Conservation (phyloP, 2,888 invertebrate genomes). For the Dryocosmus kuriphilus region DNA sequence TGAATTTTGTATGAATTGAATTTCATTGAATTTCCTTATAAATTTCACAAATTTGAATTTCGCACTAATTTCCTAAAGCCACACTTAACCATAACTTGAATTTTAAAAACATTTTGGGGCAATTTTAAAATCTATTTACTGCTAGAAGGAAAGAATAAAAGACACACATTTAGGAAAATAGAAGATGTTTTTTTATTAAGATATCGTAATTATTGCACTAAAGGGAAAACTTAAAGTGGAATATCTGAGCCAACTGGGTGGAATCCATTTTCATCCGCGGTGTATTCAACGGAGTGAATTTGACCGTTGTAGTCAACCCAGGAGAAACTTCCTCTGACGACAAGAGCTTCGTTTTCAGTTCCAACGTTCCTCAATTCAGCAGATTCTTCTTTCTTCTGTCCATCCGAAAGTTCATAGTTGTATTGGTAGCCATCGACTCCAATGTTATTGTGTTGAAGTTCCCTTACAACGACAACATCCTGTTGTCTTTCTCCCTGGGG, state of each 20-base stretch:
- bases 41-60: too few relatives aligned
- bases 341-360: slow-evolving; percentile 51
- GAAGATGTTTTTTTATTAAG: slow-evolving; percentile 11
- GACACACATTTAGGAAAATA: slow-evolving; percentile 1
- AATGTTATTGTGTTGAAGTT: slow-evolving; percentile 44
- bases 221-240: slow-evolving; percentile 43
- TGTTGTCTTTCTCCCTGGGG: slow-evolving; percentile 35
- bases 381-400: slow-evolving; percentile 54
- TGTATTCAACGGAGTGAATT: slow-evolving; percentile 61
- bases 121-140: neutral
- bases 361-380: slow-evolving; percentile 59
- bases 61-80: too few relatives aligned
- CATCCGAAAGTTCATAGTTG: slow-evolving; percentile 46
- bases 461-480: slow-evolving; percentile 32
- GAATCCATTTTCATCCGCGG: slow-evolving; percentile 65
- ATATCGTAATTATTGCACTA: neutral
- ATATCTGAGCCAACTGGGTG: slow-evolving; percentile 62
- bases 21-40: too few relatives aligned
- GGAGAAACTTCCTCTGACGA: slow-evolving; percentile 63
- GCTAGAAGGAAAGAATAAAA: neutral
- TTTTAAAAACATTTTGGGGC: too few relatives aligned
- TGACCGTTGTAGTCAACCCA: slow-evolving; percentile 58
- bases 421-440: slow-evolving; percentile 48
- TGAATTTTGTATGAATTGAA: too few relatives aligned
- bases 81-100: too few relatives aligned